A percentile compares a stretch with the other conserved stretches of the same genome.
Evolutionary conservation across 2,113 vertebrate species (phyloP).

Genomic region (Axis porcinus): DNA sequence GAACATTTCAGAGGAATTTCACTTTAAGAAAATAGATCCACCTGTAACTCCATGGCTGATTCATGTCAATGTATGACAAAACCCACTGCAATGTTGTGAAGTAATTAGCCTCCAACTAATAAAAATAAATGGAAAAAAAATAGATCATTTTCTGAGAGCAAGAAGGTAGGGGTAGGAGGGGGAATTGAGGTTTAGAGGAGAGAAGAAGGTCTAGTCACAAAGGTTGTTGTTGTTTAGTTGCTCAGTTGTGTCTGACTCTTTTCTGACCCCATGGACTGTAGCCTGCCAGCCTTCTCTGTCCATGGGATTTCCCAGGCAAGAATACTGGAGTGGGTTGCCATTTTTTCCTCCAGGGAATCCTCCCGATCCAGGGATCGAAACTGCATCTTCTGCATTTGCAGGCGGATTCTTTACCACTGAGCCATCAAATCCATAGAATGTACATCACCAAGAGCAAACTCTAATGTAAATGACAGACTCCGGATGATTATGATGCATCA

Average conservation of each 20-base stretch:
- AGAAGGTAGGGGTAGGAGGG: not conserved
- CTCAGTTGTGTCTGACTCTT: not conserved
- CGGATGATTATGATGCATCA: not conserved
- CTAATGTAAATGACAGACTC: not conserved
- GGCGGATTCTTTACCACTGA: not conserved
- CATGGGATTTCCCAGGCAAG: not conserved
- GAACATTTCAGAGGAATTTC: conserved; percentile 6
- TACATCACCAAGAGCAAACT: not conserved
- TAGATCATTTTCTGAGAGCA: not conserved
- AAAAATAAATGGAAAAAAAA: not conserved
- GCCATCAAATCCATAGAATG: not conserved
- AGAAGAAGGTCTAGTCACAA: not conserved
- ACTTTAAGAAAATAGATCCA: conserved; percentile 35
- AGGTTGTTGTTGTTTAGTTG: not conserved
- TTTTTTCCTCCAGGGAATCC: not conserved
- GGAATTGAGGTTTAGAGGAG: not conserved
- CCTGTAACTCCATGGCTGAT: no score
- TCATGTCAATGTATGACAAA: no score
- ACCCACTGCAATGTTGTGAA: no score
- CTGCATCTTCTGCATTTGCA: not conserved
- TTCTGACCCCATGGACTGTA: not conserved
- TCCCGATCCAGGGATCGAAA: accelerated
- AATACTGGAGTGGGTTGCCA: not conserved
- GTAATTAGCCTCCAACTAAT: no score
- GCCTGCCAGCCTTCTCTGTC: not conserved